These are phyloP conservation scores for Nomada lathburiana DNA, from an alignment of 2,888 invertebrate species.

Conservation along the genomic window DNA sequence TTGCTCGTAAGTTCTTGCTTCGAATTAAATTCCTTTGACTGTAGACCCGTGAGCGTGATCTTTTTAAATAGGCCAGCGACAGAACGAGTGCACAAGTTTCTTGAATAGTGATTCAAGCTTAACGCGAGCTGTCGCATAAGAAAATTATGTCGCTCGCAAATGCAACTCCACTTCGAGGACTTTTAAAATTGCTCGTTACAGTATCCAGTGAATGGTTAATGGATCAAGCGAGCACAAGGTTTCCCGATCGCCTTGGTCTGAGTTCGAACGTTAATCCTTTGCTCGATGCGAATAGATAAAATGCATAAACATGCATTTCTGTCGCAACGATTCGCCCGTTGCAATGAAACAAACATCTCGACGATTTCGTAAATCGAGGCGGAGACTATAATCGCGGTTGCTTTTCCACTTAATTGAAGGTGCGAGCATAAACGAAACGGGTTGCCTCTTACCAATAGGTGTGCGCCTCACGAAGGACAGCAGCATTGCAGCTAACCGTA, in stretches of 20 bases:
- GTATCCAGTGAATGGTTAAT: slow-evolving; percentile 51
- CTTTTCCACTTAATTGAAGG: neutral
- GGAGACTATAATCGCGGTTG: neutral
- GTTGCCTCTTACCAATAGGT: slow-evolving; percentile 13
- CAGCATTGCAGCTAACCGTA: neutral
- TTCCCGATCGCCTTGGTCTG: neutral
- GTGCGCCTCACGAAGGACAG: slow-evolving; percentile 19
- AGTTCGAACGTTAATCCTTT: too few species aligned
- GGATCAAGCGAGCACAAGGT: slow-evolving; percentile 2
- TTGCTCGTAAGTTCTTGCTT: neutral
- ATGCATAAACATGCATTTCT: neutral
- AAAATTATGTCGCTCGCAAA: neutral
- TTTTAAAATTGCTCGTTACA: slow-evolving; percentile 59
- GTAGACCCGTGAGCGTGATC: too few species aligned
- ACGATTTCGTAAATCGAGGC: neutral
- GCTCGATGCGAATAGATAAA: neutral
- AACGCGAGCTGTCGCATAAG: slow-evolving; percentile 24
- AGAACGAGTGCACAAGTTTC: neutral
- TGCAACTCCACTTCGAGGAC: neutral
- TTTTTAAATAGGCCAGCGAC: neutral
- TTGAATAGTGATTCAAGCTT: neutral
- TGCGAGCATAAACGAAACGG: neutral
- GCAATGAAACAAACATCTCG: too few species aligned
- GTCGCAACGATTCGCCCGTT: neutral
- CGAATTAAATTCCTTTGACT: too few species aligned